Evolutionary conservation across 2,888 invertebrate species (phyloP).

Genomic region (Agrypnus murinus): DNA sequence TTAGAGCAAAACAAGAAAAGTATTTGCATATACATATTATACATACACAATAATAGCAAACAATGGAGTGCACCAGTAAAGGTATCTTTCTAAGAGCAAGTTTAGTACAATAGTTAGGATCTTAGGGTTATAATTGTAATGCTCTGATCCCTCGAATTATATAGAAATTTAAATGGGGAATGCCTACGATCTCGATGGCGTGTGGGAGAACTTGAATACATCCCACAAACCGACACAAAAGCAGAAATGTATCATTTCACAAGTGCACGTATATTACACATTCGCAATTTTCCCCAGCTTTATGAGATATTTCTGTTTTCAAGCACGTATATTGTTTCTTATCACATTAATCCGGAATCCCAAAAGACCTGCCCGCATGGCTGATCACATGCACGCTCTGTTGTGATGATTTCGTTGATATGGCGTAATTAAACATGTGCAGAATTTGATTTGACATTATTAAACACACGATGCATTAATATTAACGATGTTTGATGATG

Average conservation of each 20-base stretch:
- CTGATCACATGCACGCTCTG: slow-evolving; percentile 18
- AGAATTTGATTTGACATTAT: slow-evolving; percentile 25
- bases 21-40: too few species aligned
- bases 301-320: slow-evolving; percentile 33
- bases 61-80: not conserved
- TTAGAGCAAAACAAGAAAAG: too few species aligned
- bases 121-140: slow-evolving; percentile 13
- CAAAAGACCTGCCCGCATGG: slow-evolving; percentile 29
- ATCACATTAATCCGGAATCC: slow-evolving; percentile 28
- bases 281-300: slow-evolving; percentile 30
- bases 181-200: slow-evolving; percentile 22
- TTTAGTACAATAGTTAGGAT: slow-evolving; percentile 16
- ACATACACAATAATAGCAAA: too few species aligned
- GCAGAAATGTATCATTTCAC: slow-evolving; percentile 31
- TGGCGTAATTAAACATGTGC: slow-evolving; percentile 28
- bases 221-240: slow-evolving; percentile 28
- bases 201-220: slow-evolving; percentile 22
- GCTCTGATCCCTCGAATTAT: slow-evolving; percentile 22
- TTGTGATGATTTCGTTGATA: slow-evolving; percentile 28
- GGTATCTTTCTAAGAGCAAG: slow-evolving; percentile 11
- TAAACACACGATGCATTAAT: slow-evolving; percentile 24
- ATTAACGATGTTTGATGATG: slow-evolving; percentile 26
- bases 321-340: slow-evolving; percentile 28
- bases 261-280: slow-evolving; percentile 34
- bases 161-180: slow-evolving; percentile 24